Percentiles rank a stretch among this genome's conserved stretches.
Evolutionary conservation across 2,888 invertebrate genomes (phyloP).

Genomic region (Cheilosia vernalis): DNA sequence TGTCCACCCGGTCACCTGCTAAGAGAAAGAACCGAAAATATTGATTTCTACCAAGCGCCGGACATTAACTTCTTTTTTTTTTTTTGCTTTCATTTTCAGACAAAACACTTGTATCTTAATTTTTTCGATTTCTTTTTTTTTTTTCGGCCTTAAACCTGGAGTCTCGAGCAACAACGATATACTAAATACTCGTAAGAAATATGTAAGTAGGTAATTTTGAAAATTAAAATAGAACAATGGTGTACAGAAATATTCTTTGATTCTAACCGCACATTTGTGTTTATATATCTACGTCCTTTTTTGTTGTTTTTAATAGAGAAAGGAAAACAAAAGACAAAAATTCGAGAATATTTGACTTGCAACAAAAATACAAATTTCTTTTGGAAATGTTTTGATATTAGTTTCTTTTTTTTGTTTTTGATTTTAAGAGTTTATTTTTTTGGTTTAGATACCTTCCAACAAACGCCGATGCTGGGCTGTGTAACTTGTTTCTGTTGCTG

Average conservation of each 20-base stretch:
- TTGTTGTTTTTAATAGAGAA: slow-evolving; percentile 2
- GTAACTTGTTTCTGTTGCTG: slow-evolving; percentile 77
- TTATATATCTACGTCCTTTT: slow-evolving; percentile 26
- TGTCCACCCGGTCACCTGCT: slow-evolving; percentile 41
- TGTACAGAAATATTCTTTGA: slow-evolving; percentile 34
- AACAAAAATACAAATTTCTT: slow-evolving; percentile 52
- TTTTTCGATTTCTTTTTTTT: slow-evolving; percentile 73
- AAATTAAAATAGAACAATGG: slow-evolving; percentile 58
- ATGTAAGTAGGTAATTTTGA: slow-evolving; percentile 27
- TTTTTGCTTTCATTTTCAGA: slow-evolving; percentile 17
- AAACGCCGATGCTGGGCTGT: slow-evolving; percentile 83
- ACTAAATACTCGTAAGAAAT: slow-evolving; percentile 20
- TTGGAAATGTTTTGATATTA: slow-evolving; percentile 65
- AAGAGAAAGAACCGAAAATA: slow-evolving; percentile 49
- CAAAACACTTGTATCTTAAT: slow-evolving; percentile 66
- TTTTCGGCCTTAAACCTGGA: slow-evolving; percentile 74
- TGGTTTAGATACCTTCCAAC: slow-evolving; percentile 83
- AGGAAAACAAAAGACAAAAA: slow-evolving; percentile 44
- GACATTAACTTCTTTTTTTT: slow-evolving; percentile 9
- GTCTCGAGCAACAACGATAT: slow-evolving; percentile 74
- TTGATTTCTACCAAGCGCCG: slow-evolving; percentile 55
- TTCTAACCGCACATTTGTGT: slow-evolving; percentile 67
- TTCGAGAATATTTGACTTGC: slow-evolving; percentile 46
- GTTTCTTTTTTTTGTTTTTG: slow-evolving; percentile 74
- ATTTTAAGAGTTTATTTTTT: slow-evolving; percentile 71